These are phyloP conservation scores for Nannoperca australis DNA, from an alignment of 2,797 vertebrate genomes.

Conservation along the genomic window DNA sequence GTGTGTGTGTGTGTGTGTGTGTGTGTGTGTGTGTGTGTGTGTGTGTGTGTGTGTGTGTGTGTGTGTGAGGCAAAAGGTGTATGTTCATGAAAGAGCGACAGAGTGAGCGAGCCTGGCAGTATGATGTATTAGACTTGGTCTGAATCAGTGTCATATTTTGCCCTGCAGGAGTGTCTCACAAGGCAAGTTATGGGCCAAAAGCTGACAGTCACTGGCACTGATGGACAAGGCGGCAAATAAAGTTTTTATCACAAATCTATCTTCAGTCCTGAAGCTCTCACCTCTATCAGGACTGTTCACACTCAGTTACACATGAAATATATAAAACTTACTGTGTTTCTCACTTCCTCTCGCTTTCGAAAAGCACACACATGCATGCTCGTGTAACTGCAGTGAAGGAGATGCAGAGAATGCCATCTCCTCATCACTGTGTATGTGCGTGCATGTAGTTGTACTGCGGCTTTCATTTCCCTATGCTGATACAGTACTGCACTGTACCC, in stretches of 20 bases:
- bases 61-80: constrained; percentile 15
- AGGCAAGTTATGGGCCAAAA: constrained; percentile 50
- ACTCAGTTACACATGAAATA: constrained; percentile 33
- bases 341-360: constrained; percentile 6
- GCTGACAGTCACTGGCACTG: constrained; percentile 62
- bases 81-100: constrained; percentile 35
- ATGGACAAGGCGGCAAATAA: constrained; percentile 66
- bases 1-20: too few species aligned
- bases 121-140: constrained; percentile 64
- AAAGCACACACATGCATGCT: constrained; percentile 27
- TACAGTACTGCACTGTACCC: constrained; percentile 73
- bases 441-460: constrained; percentile 27
- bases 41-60: constrained; percentile 20
- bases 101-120: constrained; percentile 48
- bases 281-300: constrained; percentile 18
- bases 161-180: constrained; percentile 51
- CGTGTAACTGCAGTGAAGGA: constrained; percentile 30
- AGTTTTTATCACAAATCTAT: constrained; percentile 61
- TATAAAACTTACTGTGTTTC: constrained; percentile 21
- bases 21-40: constrained; percentile 12
- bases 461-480: constrained; percentile 71
- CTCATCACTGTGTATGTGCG: constrained; percentile 24
- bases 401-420: constrained; percentile 24
- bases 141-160: constrained; percentile 71
- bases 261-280: constrained; percentile 31